These are phyloP conservation scores for Micropoecilia bifurca DNA, from an alignment of 2,797 vertebrate genomes.

Conservation along the genomic window DNA sequence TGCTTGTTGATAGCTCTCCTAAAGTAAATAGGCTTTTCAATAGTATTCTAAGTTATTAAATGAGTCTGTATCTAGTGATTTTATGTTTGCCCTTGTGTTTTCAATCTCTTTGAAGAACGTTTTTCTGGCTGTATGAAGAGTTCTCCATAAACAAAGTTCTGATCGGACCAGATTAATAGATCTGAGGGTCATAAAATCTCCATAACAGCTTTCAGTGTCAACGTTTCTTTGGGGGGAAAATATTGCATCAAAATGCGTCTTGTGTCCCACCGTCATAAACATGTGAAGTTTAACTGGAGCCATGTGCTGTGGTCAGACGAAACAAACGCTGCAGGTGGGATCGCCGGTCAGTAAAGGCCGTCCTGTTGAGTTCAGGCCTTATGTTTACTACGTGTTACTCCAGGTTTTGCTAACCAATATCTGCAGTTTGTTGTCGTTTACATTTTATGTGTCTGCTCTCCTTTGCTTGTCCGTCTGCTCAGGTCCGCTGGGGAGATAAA, in stretches of 20 bases:
- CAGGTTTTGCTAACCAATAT: background rate
- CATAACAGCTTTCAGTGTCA: background rate
- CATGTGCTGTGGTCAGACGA: background rate
- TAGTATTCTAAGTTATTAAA: too few relatives aligned
- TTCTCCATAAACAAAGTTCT: background rate
- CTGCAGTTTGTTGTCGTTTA: background rate
- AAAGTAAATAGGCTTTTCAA: too few relatives aligned
- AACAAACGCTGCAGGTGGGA: background rate
- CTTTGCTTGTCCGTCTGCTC: slow-evolving; percentile 28
- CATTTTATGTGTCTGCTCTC: background rate
- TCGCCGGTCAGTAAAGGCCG: background rate
- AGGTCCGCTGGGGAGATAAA: slow-evolving; percentile 98
- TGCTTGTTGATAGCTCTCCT: too few relatives aligned
- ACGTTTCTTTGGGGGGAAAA: background rate
- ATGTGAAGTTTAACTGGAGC: background rate
- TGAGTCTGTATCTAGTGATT: background rate
- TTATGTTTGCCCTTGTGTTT: background rate
- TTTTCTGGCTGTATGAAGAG: background rate
- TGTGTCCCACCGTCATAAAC: background rate
- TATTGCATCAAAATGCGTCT: background rate
- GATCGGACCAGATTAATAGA: background rate
- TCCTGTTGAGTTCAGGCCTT: background rate
- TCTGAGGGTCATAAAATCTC: background rate
- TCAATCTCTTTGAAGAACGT: background rate
- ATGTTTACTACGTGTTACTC: background rate